phyloP scores from a whole-genome alignment of 2,888 invertebrate species.

The Thecocarcelia acutangulata region DNA sequence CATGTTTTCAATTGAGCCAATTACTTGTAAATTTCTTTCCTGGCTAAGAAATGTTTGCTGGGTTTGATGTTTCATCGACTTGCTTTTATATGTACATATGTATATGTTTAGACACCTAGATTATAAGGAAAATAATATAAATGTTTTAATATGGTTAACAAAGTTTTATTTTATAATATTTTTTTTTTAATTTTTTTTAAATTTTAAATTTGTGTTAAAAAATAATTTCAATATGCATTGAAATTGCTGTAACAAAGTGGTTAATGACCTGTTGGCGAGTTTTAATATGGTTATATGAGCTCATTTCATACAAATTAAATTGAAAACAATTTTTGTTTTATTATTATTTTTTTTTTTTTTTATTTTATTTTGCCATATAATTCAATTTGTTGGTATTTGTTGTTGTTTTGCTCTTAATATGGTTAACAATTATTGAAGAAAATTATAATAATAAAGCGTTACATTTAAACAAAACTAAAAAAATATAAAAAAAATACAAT shows the following conservation, averaged over 20 bases:
- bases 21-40: too few relatives aligned
- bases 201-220: conserved; percentile 10
- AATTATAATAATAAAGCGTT: conserved; percentile 70
- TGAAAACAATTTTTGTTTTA: conserved; percentile 43
- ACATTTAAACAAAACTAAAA: conserved; percentile 61
- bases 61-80: not conserved
- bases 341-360: too few relatives aligned
- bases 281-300: conserved; percentile 66
- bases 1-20: too few relatives aligned
- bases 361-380: conserved; percentile 17
- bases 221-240: conserved; percentile 62
- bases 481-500: conserved; percentile 30
- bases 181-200: conserved; percentile 1
- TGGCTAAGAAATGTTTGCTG: conserved; percentile 12
- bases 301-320: conserved; percentile 66
- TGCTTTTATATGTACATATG: too few relatives aligned
- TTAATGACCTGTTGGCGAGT: conserved; percentile 64
- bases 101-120: conserved; percentile 20
- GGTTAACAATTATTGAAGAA: conserved; percentile 66
- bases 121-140: conserved; percentile 59
- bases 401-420: conserved; percentile 54
- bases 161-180: conserved; percentile 23
- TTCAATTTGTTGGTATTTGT: conserved; percentile 32
- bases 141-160: conserved; percentile 62
- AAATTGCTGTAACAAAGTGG: conserved; percentile 62